phyloP scores from a whole-genome alignment of 2,113 vertebrate species.

The Axis porcinus region DNA sequence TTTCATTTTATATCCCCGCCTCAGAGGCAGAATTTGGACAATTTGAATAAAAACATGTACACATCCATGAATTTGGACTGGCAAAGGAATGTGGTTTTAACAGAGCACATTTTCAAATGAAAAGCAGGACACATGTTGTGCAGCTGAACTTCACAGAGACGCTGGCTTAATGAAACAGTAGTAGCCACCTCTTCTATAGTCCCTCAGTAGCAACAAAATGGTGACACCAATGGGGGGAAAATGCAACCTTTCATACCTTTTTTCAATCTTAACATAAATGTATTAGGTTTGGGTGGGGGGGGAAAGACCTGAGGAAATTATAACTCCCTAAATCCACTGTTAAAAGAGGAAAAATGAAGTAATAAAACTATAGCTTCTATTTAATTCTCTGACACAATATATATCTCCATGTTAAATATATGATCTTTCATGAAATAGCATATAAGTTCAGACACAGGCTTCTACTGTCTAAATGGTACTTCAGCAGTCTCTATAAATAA shows the following conservation, averaged over 20 bases:
- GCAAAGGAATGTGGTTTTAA: slow-evolving; percentile 16
- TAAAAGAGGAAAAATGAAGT: not conserved
- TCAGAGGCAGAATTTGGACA: not conserved
- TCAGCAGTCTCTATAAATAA: accelerated
- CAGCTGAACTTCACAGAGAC: slow-evolving; percentile 43
- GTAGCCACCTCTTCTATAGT: slow-evolving; percentile 40
- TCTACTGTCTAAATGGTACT: not conserved
- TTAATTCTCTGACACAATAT: not conserved
- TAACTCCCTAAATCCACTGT: slow-evolving; percentile 38
- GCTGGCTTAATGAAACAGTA: slow-evolving; percentile 64
- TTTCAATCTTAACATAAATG: slow-evolving; percentile 57
- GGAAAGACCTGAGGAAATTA: slow-evolving; percentile 43
- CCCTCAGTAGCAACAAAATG: slow-evolving; percentile 59
- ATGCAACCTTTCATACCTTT: slow-evolving; percentile 5
- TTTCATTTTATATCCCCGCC: too few species aligned
- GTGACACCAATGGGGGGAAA: slow-evolving; percentile 40
- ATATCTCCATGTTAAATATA: not conserved
- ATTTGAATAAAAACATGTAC: not conserved
- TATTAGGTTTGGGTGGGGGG: not conserved
- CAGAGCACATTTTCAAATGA: slow-evolving; percentile 16
- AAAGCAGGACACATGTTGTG: slow-evolving; percentile 42
- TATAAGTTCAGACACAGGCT: not conserved
- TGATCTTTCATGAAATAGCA: slow-evolving; percentile 6
- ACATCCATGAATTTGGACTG: not conserved
- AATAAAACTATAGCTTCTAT: slow-evolving; percentile 22